Conservation (phyloP, 1,140 invertebrate genomes). For the Scaptomyza hsui region DNA sequence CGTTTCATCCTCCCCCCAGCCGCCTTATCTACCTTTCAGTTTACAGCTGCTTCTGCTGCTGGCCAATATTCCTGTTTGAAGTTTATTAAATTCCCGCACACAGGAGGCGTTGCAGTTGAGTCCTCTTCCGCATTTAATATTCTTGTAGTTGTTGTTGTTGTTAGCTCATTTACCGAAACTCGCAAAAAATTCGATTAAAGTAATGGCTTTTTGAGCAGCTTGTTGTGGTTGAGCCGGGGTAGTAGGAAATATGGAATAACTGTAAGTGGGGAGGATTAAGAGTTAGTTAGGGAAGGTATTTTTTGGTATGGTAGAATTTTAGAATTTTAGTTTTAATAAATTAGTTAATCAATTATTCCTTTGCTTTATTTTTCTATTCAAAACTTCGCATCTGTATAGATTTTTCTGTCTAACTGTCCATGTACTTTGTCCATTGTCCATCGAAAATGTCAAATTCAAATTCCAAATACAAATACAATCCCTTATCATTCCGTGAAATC, state of each 20-base stretch:
- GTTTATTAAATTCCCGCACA: slow-evolving; percentile 54
- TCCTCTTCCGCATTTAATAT: slow-evolving; percentile 11
- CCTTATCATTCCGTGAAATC: slow-evolving; percentile 1
- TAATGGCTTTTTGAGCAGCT: slow-evolving; percentile 72
- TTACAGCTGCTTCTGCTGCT: slow-evolving; percentile 4
- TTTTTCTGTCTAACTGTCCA: no score
- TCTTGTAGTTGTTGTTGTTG: neutral
- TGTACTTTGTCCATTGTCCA: neutral
- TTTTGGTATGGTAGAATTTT: no score
- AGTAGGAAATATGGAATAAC: neutral
- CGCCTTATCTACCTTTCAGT: neutral
- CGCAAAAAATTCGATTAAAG: slow-evolving; percentile 72
- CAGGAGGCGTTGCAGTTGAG: slow-evolving; percentile 64
- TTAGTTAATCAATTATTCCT: no score
- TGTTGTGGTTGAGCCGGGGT: slow-evolving; percentile 10
- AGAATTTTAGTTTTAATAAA: no score
- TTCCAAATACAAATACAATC: neutral
- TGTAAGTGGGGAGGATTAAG: neutral
- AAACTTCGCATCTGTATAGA: neutral
- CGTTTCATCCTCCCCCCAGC: neutral
- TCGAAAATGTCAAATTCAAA: slow-evolving; percentile 1
- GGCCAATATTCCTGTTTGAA: slow-evolving; percentile 41
- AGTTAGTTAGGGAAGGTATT: neutral
- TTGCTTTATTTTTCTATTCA: neutral
- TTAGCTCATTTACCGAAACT: slow-evolving; percentile 69